Evolutionary conservation across 1,140 invertebrate species (phyloP).

Genomic region (Drosophila tropicalis): DNA sequence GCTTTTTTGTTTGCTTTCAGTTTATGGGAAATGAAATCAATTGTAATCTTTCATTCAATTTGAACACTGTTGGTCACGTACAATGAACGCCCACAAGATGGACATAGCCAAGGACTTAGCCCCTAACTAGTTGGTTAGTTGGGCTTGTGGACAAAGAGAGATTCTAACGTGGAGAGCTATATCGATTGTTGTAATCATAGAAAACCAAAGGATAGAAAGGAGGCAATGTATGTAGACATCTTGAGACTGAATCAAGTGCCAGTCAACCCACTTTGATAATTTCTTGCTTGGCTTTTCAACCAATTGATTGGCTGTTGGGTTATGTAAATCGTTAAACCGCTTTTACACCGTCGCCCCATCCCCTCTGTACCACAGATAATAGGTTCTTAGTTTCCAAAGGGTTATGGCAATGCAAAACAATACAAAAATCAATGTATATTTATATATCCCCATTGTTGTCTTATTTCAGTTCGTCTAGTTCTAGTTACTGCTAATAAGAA

Average conservation of each 20-base stretch:
- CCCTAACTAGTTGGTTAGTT: not conserved
- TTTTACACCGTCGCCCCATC: too few relatives aligned
- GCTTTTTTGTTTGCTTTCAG: too few relatives aligned
- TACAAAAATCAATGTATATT: too few relatives aligned
- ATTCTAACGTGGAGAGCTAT: not conserved
- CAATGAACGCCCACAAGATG: not conserved
- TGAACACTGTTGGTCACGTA: not conserved
- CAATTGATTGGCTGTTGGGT: not conserved
- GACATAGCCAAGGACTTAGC: not conserved
- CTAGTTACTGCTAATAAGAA: too few relatives aligned
- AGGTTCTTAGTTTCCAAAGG: too few relatives aligned
- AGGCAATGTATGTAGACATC: not conserved
- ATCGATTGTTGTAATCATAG: constrained; percentile 6
- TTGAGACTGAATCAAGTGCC: constrained; percentile 1
- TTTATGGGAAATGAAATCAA: too few relatives aligned
- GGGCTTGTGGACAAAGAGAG: not conserved
- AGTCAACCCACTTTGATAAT: not conserved
- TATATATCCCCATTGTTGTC: too few relatives aligned
- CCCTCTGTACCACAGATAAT: too few relatives aligned
- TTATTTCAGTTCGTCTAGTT: too few relatives aligned
- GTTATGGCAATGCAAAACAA: too few relatives aligned
- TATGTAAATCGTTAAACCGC: too few relatives aligned
- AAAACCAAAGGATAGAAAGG: not conserved
- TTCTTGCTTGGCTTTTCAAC: constrained; percentile 4
- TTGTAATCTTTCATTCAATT: not conserved